Conservation (phyloP, 2,888 invertebrate genomes). For the Diarsia dahlii region DNA sequence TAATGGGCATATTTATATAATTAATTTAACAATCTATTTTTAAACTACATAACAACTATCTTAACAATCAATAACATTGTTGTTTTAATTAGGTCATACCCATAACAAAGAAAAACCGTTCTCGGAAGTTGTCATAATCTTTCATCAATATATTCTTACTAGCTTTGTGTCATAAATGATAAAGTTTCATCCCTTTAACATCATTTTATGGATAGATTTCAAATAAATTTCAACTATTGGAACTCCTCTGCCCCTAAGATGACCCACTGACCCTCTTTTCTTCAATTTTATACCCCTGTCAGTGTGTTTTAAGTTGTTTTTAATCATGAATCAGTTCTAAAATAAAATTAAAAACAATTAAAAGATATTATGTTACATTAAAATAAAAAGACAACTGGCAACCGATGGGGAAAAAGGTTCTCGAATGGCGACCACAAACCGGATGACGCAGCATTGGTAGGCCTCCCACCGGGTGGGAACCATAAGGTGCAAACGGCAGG, state of each 20-base stretch:
- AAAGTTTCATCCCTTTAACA: neutral
- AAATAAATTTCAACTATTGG: too few species aligned
- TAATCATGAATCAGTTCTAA: neutral
- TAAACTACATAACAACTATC: neutral
- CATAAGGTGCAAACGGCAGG: too few species aligned
- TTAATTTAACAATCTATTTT: neutral
- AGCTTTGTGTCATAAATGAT: neutral
- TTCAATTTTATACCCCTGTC: too few species aligned
- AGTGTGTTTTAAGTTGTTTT: too few species aligned
- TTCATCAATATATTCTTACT: neutral
- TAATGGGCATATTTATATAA: neutral
- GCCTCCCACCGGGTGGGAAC: too few species aligned
- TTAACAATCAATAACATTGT: neutral
- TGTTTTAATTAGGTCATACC: neutral
- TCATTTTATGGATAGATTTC: neutral
- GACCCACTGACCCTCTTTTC: too few species aligned
- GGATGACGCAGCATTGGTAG: too few species aligned
- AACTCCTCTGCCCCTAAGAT: too few species aligned
- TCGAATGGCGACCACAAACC: too few species aligned
- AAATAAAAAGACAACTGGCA: too few species aligned
- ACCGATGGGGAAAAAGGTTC: too few species aligned
- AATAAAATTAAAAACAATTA: neutral
- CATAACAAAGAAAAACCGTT: neutral
- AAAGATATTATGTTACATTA: neutral
- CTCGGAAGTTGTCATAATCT: neutral